Percentiles rank a stretch among this genome's conserved stretches.
These are phyloP conservation scores for Natator depressus DNA, from an alignment of 2,113 vertebrate species.

Conservation along the genomic window DNA sequence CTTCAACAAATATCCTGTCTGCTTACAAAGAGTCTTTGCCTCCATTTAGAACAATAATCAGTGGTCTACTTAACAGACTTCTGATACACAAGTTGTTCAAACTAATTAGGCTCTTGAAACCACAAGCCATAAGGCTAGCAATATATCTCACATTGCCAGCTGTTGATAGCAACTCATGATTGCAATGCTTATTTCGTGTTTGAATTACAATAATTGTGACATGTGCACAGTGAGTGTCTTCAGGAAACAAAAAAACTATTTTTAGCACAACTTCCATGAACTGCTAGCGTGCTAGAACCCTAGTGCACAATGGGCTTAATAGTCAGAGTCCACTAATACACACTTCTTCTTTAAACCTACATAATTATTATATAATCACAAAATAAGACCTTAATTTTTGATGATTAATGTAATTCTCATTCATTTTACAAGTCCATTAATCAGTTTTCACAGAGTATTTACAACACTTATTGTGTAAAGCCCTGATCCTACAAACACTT, in stretches of 20 bases:
- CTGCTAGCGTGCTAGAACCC: background rate
- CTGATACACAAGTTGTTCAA: background rate
- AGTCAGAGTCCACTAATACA: background rate
- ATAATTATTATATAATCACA: background rate
- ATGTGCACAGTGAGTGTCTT: background rate
- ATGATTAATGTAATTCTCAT: background rate
- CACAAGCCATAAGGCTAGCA: background rate
- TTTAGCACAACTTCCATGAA: background rate
- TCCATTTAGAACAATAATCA: background rate
- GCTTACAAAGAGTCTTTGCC: background rate
- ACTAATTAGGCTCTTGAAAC: background rate
- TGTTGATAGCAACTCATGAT: background rate
- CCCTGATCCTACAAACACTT: background rate
- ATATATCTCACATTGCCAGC: background rate
- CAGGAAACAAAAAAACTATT: background rate
- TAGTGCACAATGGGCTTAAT: background rate
- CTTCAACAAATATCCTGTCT: background rate
- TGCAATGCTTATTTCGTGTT: background rate
- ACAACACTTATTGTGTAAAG: accelerated
- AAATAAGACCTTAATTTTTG: background rate
- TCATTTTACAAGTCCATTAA: background rate
- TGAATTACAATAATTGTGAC: background rate
- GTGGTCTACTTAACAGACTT: background rate
- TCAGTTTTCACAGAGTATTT: background rate
- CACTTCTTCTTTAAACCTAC: background rate